Base-by-base conservation (phyloP, 2,797 vertebrate genomes). In the Anguilla obscura region DNA sequence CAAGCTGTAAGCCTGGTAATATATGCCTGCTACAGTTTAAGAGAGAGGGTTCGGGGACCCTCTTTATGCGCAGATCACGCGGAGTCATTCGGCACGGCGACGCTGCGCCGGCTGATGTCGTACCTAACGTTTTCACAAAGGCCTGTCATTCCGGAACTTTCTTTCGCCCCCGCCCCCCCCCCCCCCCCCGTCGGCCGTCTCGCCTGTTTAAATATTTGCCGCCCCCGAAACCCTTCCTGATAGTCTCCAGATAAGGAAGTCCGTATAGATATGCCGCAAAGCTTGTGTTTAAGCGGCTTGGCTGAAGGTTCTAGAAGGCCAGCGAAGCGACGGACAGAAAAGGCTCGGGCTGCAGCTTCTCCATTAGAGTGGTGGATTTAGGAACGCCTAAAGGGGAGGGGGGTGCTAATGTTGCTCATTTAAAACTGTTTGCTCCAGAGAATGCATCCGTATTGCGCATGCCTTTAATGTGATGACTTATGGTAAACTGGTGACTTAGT, bases 1-100 rank as follows among this genome's bases (percentile, higher is more conserved):
- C 95, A 95, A 96, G 95, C 96, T 95, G 92, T 96, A 96, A 97
- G 96, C 96, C 96, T 96, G 94, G 94, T 97, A 97, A 96, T 96
- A 96, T 96, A 95, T 96, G 96, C 96, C 95, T 96, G 96, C 95
- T 96, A 96, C 96, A 97, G 96, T 96, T 96, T 96, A 96, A 96
- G 94, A 95, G 95, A 95, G 95, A 93, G 92, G 94, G 95, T 96
- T 96, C 95, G 94, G 93, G 95, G 95, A 96, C 95, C 95, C 94
- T 95, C 94, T 96, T 96, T 96, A 96, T 95, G 95, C 91, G 27
- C 91, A 94, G 95, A 96, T 96, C 95, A 95, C 94, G 94, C 94
- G 94, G 95, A 94, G 91, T 93, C 94, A 93, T 92, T 95, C 95
- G 95, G 95, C 95, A 95, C 94, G 93, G 95, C 95, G 95, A 96